Conservation (phyloP, 2,797 vertebrate genomes). For the Macropus fuliginosus region DNA sequence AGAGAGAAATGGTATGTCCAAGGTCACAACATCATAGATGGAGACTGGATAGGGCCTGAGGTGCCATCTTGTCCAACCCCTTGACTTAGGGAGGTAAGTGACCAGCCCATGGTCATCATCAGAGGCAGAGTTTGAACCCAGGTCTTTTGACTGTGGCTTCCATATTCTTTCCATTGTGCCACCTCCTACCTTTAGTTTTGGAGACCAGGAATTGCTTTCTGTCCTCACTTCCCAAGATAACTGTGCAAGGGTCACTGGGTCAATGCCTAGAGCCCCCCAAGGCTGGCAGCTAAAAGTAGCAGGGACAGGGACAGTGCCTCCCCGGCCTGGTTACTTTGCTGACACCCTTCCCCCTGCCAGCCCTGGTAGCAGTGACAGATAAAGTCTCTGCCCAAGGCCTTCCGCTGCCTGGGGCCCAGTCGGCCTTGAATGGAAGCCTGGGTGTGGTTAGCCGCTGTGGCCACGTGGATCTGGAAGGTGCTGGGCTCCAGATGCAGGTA, state of each 20-base stretch:
- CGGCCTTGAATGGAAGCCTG: conserved; percentile 81
- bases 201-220: neutral
- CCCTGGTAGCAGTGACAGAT: conserved; percentile 91
- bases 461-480: conserved; percentile 83
- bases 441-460: conserved; percentile 5
- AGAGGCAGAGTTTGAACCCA: neutral
- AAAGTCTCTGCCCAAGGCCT: conserved; percentile 83
- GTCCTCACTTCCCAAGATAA: neutral
- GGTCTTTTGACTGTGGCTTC: neutral
- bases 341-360: conserved; percentile 85
- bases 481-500: conserved; percentile 87
- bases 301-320: neutral
- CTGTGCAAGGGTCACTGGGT: neutral
- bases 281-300: neutral
- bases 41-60: neutral
- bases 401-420: conserved; percentile 78
- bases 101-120: neutral
- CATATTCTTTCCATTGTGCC: neutral
- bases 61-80: too few species aligned
- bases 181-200: neutral
- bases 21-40: neutral
- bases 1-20: neutral
- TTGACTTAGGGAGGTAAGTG: neutral
- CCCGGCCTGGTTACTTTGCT: conserved; percentile 61
- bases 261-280: neutral